Percentiles rank a stretch among this genome's conserved stretches.
phyloP scores from a whole-genome alignment of 2,797 vertebrate species.

The Sphenopsis melanotis region DNA sequence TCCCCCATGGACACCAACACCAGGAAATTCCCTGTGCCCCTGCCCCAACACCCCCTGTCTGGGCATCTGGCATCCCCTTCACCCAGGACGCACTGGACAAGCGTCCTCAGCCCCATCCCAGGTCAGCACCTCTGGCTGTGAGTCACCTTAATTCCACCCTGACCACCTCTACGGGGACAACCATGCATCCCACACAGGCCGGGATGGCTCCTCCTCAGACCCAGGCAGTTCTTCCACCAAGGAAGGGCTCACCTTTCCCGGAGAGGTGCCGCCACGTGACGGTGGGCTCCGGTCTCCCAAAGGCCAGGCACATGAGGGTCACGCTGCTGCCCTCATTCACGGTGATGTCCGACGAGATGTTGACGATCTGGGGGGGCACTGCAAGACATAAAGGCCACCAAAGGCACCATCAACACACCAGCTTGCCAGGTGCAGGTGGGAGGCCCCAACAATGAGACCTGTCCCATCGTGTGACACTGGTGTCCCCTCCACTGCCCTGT shows the following conservation, averaged over 20 bases:
- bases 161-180: fast-evolving
- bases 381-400: neutral
- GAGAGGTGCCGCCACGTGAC: constrained; percentile 92
- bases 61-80: neutral
- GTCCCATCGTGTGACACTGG: fast-evolving
- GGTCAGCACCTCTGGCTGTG: neutral
- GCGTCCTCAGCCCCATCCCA: neutral
- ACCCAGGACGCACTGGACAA: fast-evolving
- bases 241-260: constrained; percentile 79
- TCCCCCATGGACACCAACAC: neutral
- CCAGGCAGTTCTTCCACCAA: fast-evolving
- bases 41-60: fast-evolving
- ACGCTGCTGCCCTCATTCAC: constrained; percentile 95
- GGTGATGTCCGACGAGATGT: constrained; percentile 89
- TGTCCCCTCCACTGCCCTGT: fast-evolving
- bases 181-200: fast-evolving
- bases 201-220: too few species aligned
- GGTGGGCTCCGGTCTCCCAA: constrained; percentile 91
- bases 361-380: constrained; percentile 95
- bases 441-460: fast-evolving
- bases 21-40: neutral
- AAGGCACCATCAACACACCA: neutral
- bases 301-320: constrained; percentile 90
- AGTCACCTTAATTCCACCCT: fast-evolving
- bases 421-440: fast-evolving